Conservation (phyloP, 2,888 invertebrate genomes). For the Sinelater perroti region DNA sequence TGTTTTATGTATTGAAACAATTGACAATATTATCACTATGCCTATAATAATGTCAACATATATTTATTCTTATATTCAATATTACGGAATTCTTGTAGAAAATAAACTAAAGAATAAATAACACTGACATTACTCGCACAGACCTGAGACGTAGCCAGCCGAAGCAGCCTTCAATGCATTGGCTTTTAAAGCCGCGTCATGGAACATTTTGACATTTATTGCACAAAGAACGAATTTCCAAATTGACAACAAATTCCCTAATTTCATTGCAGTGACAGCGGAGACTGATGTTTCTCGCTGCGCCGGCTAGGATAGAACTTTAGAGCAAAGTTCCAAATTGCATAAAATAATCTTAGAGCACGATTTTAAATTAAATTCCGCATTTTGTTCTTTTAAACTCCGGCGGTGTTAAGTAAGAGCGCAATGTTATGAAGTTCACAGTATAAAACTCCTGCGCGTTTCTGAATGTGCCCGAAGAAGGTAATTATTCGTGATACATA, state of each 20-base stretch:
- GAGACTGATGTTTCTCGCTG: not conserved
- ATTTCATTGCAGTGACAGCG: slow-evolving; percentile 35
- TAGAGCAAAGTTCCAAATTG: slow-evolving; percentile 33
- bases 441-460: slow-evolving; percentile 18
- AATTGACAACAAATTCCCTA: slow-evolving; percentile 41
- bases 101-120: no score
- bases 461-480: slow-evolving; percentile 15
- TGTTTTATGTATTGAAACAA: no score
- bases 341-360: slow-evolving; percentile 29
- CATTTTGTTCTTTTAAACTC: slow-evolving; percentile 26
- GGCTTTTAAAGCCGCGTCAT: not conserved
- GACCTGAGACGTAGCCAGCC: no score
- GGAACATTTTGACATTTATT: slow-evolving; percentile 38
- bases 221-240: slow-evolving; percentile 40
- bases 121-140: no score
- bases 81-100: no score
- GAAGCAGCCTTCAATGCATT: not conserved
- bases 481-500: slow-evolving; percentile 27
- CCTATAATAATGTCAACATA: no score
- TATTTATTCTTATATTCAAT: no score
- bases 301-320: slow-evolving; percentile 19
- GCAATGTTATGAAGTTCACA: slow-evolving; percentile 21
- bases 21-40: no score
- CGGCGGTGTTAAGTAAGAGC: slow-evolving; percentile 30
- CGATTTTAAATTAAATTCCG: slow-evolving; percentile 33